Percentiles rank a stretch among this genome's conserved stretches.
phyloP scores from a whole-genome alignment of 1,140 invertebrate species.

The Philaenus spumarius region DNA sequence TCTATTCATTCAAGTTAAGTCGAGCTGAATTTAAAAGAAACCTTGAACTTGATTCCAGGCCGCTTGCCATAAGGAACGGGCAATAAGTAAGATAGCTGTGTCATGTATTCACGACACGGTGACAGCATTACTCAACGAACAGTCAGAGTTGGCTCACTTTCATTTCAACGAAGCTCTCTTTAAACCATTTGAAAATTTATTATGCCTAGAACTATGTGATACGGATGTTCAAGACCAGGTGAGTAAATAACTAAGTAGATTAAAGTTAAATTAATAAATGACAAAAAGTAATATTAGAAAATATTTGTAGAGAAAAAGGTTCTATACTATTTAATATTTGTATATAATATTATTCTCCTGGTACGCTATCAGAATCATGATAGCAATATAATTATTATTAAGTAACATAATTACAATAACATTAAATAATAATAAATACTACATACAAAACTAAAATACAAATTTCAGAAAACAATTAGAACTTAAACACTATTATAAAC shows the following conservation, averaged over 20 bases:
- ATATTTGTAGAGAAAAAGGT: neutral
- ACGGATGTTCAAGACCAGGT: conserved; percentile 84
- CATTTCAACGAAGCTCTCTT: conserved; percentile 93
- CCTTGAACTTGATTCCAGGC: no score
- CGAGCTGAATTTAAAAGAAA: no score
- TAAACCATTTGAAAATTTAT: conserved; percentile 90
- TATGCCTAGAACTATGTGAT: conserved; percentile 87
- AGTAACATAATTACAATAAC: no score
- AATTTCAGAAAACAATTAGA: no score
- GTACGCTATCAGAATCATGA: no score
- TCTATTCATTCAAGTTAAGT: no score
- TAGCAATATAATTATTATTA: neutral
- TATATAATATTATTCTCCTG: conserved; percentile 7
- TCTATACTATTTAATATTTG: no score
- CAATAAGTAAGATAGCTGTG: conserved; percentile 88
- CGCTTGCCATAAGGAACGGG: conserved; percentile 81
- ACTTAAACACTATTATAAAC: no score
- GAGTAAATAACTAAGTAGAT: conserved; percentile 25
- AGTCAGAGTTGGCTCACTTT: conserved; percentile 83
- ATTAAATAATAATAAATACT: no score
- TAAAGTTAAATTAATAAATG: neutral
- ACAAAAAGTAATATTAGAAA: neutral
- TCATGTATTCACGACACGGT: conserved; percentile 89
- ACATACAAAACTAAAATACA: no score
- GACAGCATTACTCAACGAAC: conserved; percentile 78